A percentile compares a stretch with the other conserved stretches of the same genome.
phyloP scores from a whole-genome alignment of 2,888 invertebrate genomes.

The Deilephila porcellus region DNA sequence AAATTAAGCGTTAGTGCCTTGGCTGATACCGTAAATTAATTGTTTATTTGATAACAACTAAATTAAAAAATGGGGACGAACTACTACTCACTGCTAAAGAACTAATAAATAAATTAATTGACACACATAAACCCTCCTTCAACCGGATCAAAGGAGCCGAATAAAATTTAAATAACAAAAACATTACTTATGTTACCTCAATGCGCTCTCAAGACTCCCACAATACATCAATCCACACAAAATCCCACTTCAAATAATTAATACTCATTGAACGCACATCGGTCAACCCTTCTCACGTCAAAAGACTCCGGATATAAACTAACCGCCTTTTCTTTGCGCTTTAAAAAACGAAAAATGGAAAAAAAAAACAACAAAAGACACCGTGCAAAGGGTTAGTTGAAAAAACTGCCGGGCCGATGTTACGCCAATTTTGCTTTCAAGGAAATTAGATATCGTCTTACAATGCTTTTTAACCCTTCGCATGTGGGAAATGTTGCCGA shows the following conservation, averaged over 20 bases:
- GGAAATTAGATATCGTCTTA: slow-evolving; percentile 84
- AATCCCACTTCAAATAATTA: slow-evolving; percentile 82
- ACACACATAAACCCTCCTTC: background rate
- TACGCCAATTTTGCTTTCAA: slow-evolving; percentile 84
- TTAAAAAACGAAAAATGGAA: slow-evolving; percentile 50
- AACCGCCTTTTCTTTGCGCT: slow-evolving; percentile 84
- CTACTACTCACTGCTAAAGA: too few relatives aligned
- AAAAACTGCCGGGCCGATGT: slow-evolving; percentile 72
- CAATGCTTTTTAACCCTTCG: slow-evolving; percentile 76
- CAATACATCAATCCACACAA: slow-evolving; percentile 60
- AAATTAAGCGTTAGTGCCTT: too few relatives aligned
- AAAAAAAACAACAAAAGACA: slow-evolving; percentile 67
- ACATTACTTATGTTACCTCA: slow-evolving; percentile 11
- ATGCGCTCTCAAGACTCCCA: slow-evolving; percentile 45
- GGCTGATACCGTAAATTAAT: too few relatives aligned
- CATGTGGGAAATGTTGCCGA: slow-evolving; percentile 76
- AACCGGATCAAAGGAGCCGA: background rate
- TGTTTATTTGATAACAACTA: too few relatives aligned
- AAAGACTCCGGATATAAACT: slow-evolving; percentile 83
- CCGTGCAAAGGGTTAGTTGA: slow-evolving; percentile 73
- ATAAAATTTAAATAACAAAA: background rate
- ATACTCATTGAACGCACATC: slow-evolving; percentile 76
- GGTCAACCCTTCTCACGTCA: slow-evolving; percentile 77
- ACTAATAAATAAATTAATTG: background rate
- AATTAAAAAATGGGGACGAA: too few relatives aligned